Conservation (phyloP, 2,797 vertebrate species). For the Sylvia borin region DNA sequence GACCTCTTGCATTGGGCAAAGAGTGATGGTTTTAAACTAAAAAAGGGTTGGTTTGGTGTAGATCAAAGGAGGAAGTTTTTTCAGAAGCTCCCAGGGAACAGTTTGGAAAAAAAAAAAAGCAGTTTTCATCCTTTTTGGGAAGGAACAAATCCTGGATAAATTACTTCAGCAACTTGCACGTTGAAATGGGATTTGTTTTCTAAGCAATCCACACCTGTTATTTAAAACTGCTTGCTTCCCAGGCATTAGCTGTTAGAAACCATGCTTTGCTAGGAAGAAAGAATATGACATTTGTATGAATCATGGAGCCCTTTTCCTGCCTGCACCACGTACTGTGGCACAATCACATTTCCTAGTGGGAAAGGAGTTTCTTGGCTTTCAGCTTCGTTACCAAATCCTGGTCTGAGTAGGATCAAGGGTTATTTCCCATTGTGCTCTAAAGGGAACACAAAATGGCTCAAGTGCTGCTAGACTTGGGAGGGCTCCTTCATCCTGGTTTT, state of each 20-base stretch:
- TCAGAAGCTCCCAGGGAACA: neutral
- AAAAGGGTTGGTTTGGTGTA: neutral
- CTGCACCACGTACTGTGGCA: neutral
- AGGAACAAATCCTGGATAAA: neutral
- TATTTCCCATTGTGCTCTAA: neutral
- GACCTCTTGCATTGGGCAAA: neutral
- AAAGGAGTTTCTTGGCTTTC: neutral
- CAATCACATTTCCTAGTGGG: neutral
- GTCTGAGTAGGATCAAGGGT: neutral
- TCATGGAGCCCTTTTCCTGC: neutral
- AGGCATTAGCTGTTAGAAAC: neutral
- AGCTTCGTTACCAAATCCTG: neutral
- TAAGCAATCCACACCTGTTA: neutral
- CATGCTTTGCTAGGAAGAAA: neutral
- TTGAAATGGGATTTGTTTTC: neutral
- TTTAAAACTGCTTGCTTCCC: neutral
- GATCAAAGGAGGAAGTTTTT: neutral
- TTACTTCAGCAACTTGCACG: rapidly evolving
- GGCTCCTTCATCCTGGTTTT: conserved; percentile 49
- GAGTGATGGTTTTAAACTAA: neutral
- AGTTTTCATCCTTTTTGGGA: neutral
- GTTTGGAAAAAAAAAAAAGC: neutral
- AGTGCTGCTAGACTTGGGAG: conserved; percentile 7
- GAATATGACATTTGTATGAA: neutral
- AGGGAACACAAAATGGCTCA: neutral